Evolutionary conservation across 2,888 invertebrate genomes (phyloP).

Genomic region (Platypus cylindrus): DNA sequence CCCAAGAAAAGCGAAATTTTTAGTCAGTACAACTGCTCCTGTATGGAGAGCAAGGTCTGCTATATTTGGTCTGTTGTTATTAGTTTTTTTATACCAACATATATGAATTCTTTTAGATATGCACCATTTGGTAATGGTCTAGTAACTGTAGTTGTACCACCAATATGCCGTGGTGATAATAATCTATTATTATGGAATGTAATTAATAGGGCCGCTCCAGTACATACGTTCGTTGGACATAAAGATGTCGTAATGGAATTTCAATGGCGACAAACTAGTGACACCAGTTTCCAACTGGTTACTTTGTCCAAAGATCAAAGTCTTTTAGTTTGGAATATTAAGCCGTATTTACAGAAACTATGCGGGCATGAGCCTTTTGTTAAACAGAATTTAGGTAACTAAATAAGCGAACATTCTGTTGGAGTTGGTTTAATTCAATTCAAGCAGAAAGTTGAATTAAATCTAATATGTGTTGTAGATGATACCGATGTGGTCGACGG

Average conservation of each 20-base stretch:
- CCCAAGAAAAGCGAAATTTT: slow-evolving; percentile 71
- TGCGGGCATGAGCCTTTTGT: slow-evolving; percentile 65
- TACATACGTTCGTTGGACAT: slow-evolving; percentile 88
- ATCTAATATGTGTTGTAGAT: too few relatives aligned
- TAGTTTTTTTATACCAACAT: not conserved
- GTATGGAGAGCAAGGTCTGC: slow-evolving; percentile 76
- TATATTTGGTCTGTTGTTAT: not conserved
- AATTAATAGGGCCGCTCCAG: slow-evolving; percentile 55
- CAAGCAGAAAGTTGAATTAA: too few relatives aligned
- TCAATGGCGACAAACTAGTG: slow-evolving; percentile 72
- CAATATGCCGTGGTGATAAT: slow-evolving; percentile 71
- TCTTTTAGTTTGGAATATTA: slow-evolving; percentile 81
- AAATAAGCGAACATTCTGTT: too few relatives aligned
- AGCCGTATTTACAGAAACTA: slow-evolving; percentile 69
- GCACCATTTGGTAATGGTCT: slow-evolving; percentile 87
- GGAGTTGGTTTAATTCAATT: too few relatives aligned
- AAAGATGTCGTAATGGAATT: slow-evolving; percentile 90
- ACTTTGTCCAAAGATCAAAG: slow-evolving; percentile 95
- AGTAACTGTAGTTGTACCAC: slow-evolving; percentile 84
- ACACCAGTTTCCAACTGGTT: slow-evolving; percentile 60
- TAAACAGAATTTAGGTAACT: too few relatives aligned
- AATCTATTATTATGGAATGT: slow-evolving; percentile 68
- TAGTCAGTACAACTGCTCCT: slow-evolving; percentile 71
- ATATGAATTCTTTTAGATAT: slow-evolving; percentile 14
- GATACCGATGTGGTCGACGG: too few relatives aligned